Base-by-base conservation (phyloP, 2,888 invertebrate genomes). In the Trisateles emortualis region DNA sequence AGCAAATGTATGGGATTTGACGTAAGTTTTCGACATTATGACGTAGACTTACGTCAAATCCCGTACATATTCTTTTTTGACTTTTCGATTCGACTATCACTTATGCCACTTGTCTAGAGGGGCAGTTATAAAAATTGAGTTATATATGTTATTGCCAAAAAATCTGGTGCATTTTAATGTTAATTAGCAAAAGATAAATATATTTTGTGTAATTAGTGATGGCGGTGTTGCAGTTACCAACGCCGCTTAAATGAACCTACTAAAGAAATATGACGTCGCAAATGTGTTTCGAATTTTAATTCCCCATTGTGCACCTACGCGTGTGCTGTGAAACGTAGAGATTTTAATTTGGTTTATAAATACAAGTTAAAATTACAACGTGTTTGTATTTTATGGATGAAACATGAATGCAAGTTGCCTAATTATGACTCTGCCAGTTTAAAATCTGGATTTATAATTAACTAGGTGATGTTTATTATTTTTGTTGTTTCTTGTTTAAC, bases 241-340 rank as follows among this genome's bases (percentile, higher is more conserved):
- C 59, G 68, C 59, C 41, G 61, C 61, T 66, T 70, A 71, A 79
- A 79, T 76, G 63, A 77, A 75, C 79, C 68, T 67, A 62, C 68
- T 53, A 50, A 64, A 76, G 73, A 76, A 73, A 69, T 78, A 75
- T 75, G 67, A 64, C 64, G 62, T 69, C 57, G 51, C 59, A 67
- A 75, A 68, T 72, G 72, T 68, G 63, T 68, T 62, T 50, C 51
- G 64, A 67, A 74, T 76, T 71, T 71, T 64, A 72, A 69, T 67
- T 67, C 53, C 19, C 47, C 19, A 33, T 13, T 51, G 41, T 16
- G n/a, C n/a, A n/a, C n/a, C 38, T 50, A 35, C 53, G 47, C 39
- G 54, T 62, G 59, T 42, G 57, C 32, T 24, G 54, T 55, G 36
- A 46, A 58, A 59, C 16, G 24, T 36, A 26, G 14, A 17, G 30